Base-by-base conservation (phyloP, 2,888 invertebrate species). In the Hypolimnas misippus region DNA sequence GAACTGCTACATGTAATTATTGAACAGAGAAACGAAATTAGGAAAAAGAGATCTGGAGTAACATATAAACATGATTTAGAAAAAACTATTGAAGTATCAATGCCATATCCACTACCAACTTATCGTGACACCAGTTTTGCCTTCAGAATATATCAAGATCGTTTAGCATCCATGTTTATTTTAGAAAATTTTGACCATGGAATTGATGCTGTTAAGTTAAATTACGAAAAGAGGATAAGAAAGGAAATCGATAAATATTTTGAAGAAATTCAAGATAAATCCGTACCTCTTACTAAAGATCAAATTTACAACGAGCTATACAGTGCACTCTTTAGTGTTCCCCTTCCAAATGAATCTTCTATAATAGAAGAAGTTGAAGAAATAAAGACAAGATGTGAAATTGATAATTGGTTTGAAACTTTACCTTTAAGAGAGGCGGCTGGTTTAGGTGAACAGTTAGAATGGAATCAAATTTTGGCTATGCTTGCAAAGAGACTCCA, bases 181-280 rank as follows among this genome's bases (percentile, higher is more conserved):
- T 71, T 87, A 55, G 80, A 86, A 60, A 86, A 87, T 56, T 86
- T 85, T 68, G 87, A 87, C 57, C 77, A 84, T 53, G 71, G 74
- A 1, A 72, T 75, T 60, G 81, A 84, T 55, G 69, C 73, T 44
- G 63, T 75, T 3, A 86, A 83, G 69, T 54, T 67, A 1, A 79
- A 78, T 67, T 82, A 84, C 56, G 81, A 80, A 70, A 79, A 72
- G 44, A 72, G 62, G 46, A 71, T 87, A 3, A 76, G 70, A 66
- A 63, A 72, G 19, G 76, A 81, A 67, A 77, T 85, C 1, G 75
- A 85, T 62, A 81, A 76, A 68, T 78, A 79, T 62, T 82, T 74
- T 57, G 60, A 74, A 50, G 74, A 75, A 63, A 81, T 76, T 16
- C 76, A 73, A 56, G 77, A 75, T 17, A 84, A 79, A 66, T 72